Base-by-base conservation (phyloP, 2,888 invertebrate genomes). In the Agrilus mali region DNA sequence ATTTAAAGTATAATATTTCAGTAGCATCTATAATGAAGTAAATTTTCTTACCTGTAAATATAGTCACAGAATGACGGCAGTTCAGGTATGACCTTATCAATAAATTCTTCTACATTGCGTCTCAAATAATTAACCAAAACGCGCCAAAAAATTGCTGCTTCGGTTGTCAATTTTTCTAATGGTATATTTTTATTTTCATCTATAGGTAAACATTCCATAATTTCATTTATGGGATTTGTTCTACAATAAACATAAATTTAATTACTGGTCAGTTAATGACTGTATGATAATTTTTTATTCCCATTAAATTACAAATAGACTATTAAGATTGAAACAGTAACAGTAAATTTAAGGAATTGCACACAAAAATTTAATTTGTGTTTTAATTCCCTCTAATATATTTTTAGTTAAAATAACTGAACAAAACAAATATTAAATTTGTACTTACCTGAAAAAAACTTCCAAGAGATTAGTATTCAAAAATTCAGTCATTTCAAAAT, bases 61-160 rank as follows among this genome's bases (percentile, higher is more conserved):
- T 87, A 88, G 20, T 72, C 69, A 52, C 82, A 83, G 51, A 87
- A 82, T 16, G 74, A 72, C 1, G 82, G 74, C 42, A 87, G 63
- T 56, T 86, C 86, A 0, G 90, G 90, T 36, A 83, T 56, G 42
- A 84, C 67, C 3, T 76, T 72, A 16, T 79, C 79, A 35, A 67
- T 65, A 41, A 57, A 61, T 8, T 63, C 65, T 48, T 61, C 58
- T 16, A 60, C 55, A 35, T 64, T 56, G n/a, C 41, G 27, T 32
- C 43, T 16, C 5, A 78, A 56, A 60, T 73, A 70, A 47, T 73
- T 65, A 36, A 75, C 69, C 32, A 80, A 63, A 50, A 71, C 72
- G 36, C 74, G 68, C 83, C 83, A 85, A 55, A 77, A 81, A 33
- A 79, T 63, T 1, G 72, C 70, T 36, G 65, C 66, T 57, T 80